A percentile compares a stretch with the other conserved stretches of the same genome.
phyloP scores from a whole-genome alignment of 2,888 invertebrate genomes.

The Ceramica pisi region DNA sequence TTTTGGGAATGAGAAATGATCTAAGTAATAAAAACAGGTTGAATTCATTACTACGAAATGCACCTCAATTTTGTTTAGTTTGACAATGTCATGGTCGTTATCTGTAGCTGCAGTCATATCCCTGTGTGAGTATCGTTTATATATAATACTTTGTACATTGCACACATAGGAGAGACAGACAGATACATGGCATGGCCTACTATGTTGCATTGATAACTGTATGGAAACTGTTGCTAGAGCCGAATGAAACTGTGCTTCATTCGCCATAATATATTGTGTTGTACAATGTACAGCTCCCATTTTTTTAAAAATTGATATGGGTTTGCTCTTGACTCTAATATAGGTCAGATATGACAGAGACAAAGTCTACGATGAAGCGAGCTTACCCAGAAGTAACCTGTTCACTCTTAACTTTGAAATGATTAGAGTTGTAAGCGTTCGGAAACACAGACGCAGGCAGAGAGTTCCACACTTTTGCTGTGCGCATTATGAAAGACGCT shows the following conservation, averaged over 20 bases:
- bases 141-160: neutral
- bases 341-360: too few relatives aligned
- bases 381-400: too few relatives aligned
- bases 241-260: neutral
- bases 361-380: too few relatives aligned
- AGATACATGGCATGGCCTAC: neutral
- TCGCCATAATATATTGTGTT: neutral
- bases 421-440: too few relatives aligned
- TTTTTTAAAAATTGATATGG: too few relatives aligned
- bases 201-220: slow-evolving; percentile 14
- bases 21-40: neutral
- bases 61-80: slow-evolving; percentile 1
- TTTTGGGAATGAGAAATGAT: too few relatives aligned
- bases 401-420: too few relatives aligned
- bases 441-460: too few relatives aligned
- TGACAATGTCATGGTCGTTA: slow-evolving; percentile 8
- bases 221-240: neutral
- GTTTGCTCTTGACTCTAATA: too few relatives aligned
- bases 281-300: too few relatives aligned
- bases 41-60: slow-evolving; percentile 7
- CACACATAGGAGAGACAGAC: neutral
- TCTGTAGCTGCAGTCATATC: slow-evolving; percentile 1
- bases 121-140: neutral
- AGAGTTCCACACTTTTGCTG: too few relatives aligned
- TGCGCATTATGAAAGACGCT: too few relatives aligned